Evolutionary conservation across 2,113 vertebrate genomes (phyloP), one percentile per base, ranked within the genome.

Genomic region (Sclerurus mexicanus): DNA sequence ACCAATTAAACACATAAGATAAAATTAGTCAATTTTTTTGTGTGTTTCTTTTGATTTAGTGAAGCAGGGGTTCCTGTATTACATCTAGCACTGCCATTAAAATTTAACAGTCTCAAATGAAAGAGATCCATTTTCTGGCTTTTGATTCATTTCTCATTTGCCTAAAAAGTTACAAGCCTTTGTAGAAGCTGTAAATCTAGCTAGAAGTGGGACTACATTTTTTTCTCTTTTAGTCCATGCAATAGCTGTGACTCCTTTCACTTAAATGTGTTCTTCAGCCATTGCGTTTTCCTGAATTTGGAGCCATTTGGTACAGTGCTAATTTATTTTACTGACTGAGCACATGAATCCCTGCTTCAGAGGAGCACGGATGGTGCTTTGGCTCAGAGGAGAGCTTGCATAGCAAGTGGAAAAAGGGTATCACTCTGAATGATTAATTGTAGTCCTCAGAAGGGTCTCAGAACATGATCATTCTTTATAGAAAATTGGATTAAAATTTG

Each of bases 401-500:
- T 94, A 95, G 47, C 59, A 90, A 96, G 87, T 91, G 72, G 79
- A 82, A 87, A 94, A 78, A 71, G 87, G 77, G 66, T 69, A 93
- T 90, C 84, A 85, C 83, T 82, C 81, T 90, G 52, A 78, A 93
- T 97, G 98, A 98, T 98, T 97, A 96, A 98, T 95, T 89, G 93
- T 87, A 93, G 89, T 84, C 91, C 86, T 96, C 73, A 49, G 60
- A 95, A 87, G 89, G 94, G 94, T 97, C 97, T 96, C 64, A 73
- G 96, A 95, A 97, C 88, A 90, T 78, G 95, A 96, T 97, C 84
- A 97, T 98, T 98, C 91, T 97, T 98, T 97, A 95, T 67, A 92
- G 94, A 92, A 98, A 97, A 97, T 95, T 90, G 91, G 94, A 97
- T 97, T 98, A 97, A 96, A 97, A 97, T 97, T 94, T 96, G 96